phyloP scores from a whole-genome alignment of 2,113 vertebrate species.

The Tamias sibiricus region DNA sequence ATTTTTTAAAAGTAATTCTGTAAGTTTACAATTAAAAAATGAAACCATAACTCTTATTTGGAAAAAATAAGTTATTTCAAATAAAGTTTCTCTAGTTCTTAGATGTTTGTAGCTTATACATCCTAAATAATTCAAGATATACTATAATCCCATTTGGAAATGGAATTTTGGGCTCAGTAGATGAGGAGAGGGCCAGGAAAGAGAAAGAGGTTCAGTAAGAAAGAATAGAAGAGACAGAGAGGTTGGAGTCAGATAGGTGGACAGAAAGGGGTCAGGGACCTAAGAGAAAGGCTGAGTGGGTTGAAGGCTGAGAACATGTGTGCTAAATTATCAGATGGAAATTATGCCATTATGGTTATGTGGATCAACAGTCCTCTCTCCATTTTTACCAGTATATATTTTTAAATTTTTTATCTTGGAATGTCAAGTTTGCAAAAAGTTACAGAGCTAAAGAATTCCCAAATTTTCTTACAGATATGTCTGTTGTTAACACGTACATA shows the following conservation, averaged over 20 bases:
- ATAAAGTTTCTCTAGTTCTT: not conserved
- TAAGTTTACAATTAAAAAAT: not conserved
- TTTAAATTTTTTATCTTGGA: not conserved
- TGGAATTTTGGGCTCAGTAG: not conserved
- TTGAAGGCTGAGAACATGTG: no score
- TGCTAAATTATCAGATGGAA: not conserved
- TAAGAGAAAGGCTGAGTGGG: not conserved
- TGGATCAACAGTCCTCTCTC: not conserved
- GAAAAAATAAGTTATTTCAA: not conserved
- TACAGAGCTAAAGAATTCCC: not conserved
- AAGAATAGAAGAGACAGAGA: not conserved
- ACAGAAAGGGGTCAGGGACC: rapidly evolving
- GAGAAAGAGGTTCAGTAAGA: not conserved
- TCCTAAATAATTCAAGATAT: not conserved
- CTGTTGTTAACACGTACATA: rapidly evolving
- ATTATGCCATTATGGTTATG: rapidly evolving
- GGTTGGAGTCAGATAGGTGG: no score
- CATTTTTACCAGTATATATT: not conserved
- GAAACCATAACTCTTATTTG: not conserved
- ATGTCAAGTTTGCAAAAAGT: not conserved
- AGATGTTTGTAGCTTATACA: not conserved
- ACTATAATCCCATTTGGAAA: not conserved
- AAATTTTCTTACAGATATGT: rapidly evolving
- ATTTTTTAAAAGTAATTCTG: not conserved
- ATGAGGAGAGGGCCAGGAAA: not conserved